Evolutionary conservation across 37 sponge, comb jelly and placozoan species (phyloP), one percentile per base, ranked within the genome.

Genomic region (Spongilla lacustris): DNA sequence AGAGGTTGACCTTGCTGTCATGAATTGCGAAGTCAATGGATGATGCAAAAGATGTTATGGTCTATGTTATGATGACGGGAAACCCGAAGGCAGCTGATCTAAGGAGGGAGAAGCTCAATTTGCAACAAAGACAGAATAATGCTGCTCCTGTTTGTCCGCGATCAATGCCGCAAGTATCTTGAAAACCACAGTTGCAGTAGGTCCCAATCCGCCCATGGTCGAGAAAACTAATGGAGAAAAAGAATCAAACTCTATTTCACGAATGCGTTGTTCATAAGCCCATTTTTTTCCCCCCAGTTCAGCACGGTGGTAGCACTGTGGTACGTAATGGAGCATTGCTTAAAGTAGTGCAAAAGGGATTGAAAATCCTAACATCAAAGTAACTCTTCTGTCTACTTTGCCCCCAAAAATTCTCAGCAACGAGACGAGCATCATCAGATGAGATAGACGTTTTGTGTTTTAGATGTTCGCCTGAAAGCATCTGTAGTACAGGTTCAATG

Each of bases 351-450:
- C 81, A 67, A 67, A 35, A 34, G 73, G 83, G 36, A 72, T 71
- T 25, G 69, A 81, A 21, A n/a, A 81, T 34, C 34, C 82, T 67
- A 17, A 83, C 73, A 71, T 84, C 84, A 74, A 84, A 74, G 34
- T 50, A 84, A 14, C 76, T 29, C 10, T 76, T 19, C 25, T 84
- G 31, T 19, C 23, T n/a, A 24, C 68, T 48, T 23, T 36, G 67
- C 3, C 84, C 84, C 84, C 84, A 84, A 66, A 84, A 84, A n/a
- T 67, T 67, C 17, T 75, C 24, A 19, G 84, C 84, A 31, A n/a
- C 67, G 12, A 74, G 29, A 68, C 75, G 76, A 21, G 6, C 77
- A 5, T 46, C 77, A 76, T 84, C 77, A 26, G 37, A 21, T 37
- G 48, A 23, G 49, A 50, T 76, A 28, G 85, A 24, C 4, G 77